Evolutionary conservation across 2,113 vertebrate species (phyloP).

Genomic region (Oreotragus oreotragus): DNA sequence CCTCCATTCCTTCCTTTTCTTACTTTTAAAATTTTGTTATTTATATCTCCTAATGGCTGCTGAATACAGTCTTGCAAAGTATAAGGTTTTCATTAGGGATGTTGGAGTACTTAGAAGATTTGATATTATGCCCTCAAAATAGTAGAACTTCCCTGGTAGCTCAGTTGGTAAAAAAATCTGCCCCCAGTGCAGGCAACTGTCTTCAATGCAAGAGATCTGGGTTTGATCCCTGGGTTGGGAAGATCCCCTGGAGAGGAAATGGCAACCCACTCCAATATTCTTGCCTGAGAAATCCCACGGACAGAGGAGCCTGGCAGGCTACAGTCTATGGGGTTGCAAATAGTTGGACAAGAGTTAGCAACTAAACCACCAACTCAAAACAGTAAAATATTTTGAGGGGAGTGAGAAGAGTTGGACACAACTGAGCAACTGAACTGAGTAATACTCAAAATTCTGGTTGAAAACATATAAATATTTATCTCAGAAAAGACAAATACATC

Average conservation of each 20-base stretch:
- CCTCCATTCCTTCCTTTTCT: neutral
- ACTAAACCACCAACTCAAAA: neutral
- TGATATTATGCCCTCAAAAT: conserved; percentile 20
- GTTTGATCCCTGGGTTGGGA: neutral
- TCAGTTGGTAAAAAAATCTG: neutral
- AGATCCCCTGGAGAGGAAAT: neutral
- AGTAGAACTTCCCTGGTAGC: neutral
- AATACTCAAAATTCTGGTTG: neutral
- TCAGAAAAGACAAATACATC: conserved; percentile 18
- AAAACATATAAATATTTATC: conserved; percentile 1
- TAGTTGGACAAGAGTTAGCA: neutral
- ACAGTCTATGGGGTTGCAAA: neutral
- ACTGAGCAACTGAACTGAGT: neutral
- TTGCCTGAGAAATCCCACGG: neutral
- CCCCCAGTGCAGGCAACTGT: neutral
- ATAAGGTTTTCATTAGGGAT: neutral
- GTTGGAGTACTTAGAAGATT: neutral
- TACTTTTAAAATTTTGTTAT: neutral
- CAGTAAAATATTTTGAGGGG: conserved; percentile 2
- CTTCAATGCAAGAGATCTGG: neutral
- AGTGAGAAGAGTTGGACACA: neutral
- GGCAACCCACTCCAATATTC: neutral
- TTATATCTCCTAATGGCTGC: neutral
- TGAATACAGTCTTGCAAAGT: neutral
- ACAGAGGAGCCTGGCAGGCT: neutral